Conservation (phyloP, 1,140 invertebrate genomes). For the Mizuhopecten yessoensis region DNA sequence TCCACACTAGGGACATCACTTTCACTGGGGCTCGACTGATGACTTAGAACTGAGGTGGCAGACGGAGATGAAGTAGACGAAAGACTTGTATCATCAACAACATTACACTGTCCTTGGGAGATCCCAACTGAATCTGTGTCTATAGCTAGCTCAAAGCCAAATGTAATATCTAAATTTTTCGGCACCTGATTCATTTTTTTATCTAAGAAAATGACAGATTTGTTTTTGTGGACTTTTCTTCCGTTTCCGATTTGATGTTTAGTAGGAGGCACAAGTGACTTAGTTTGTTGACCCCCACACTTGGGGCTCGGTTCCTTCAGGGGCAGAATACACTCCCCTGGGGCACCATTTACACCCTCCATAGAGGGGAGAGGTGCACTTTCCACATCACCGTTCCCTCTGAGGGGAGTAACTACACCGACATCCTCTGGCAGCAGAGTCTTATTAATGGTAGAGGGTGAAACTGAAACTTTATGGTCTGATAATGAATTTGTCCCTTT, state of each 20-base stretch:
- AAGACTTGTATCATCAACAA: not conserved
- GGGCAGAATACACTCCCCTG: constrained; percentile 42
- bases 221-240: constrained; percentile 61
- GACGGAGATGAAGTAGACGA: constrained; percentile 34
- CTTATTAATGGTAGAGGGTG: not conserved
- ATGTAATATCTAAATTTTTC: constrained; percentile 70
- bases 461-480: not conserved
- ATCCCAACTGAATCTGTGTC: constrained; percentile 42
- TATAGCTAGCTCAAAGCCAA: constrained; percentile 70
- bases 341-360: constrained; percentile 44
- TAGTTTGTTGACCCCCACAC: constrained; percentile 54
- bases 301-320: constrained; percentile 45
- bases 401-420: not conserved
- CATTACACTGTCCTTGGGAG: constrained; percentile 24
- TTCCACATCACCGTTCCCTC: not conserved
- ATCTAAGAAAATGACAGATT: constrained; percentile 76
- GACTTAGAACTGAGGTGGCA: constrained; percentile 37
- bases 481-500: constrained; percentile 11
- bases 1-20: not conserved
- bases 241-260: constrained; percentile 62
- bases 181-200: constrained; percentile 67
- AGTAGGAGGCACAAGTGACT: constrained; percentile 56
- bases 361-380: not conserved
- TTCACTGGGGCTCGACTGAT: constrained; percentile 46
- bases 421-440: not conserved